These are phyloP conservation scores for Holothuria leucospilota DNA, from an alignment of 53 echinoderm and acorn worm genomes.

Conservation along the genomic window DNA sequence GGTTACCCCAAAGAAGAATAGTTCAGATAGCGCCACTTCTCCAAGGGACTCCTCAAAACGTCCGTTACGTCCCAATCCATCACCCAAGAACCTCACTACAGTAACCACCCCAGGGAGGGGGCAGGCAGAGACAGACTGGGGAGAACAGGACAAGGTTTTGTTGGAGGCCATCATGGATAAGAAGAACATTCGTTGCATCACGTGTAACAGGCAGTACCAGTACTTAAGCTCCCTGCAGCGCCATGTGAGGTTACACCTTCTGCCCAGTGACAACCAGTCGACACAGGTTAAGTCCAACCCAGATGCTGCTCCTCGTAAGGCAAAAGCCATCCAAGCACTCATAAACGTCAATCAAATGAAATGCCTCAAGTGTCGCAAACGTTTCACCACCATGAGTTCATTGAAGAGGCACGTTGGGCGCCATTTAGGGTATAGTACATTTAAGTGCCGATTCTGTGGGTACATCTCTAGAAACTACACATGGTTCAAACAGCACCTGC, in stretches of 20 bases:
- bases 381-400: slow-evolving; percentile 77
- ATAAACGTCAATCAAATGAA: slow-evolving; percentile 89
- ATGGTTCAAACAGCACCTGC: slow-evolving; percentile 95
- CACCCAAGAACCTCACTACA: slow-evolving; percentile 21
- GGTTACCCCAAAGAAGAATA: slow-evolving; percentile 39
- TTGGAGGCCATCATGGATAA: slow-evolving; percentile 83
- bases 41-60: slow-evolving; percentile 20
- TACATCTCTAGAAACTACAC: slow-evolving; percentile 91
- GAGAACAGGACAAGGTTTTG: slow-evolving; percentile 69
- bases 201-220: slow-evolving; percentile 89
- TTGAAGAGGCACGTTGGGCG: slow-evolving; percentile 91
- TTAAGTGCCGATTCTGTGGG: slow-evolving; percentile 86
- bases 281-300: slow-evolving; percentile 58
- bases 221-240: slow-evolving; percentile 85
- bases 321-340: slow-evolving; percentile 73
- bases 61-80: slow-evolving; percentile 16
- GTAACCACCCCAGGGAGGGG: slow-evolving; percentile 26
- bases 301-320: slow-evolving; percentile 67
- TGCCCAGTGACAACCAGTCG: slow-evolving; percentile 53
- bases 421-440: slow-evolving; percentile 92
- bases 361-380: slow-evolving; percentile 90
- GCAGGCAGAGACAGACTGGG: slow-evolving; percentile 58
- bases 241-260: slow-evolving; percentile 79
- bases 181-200: slow-evolving; percentile 77
- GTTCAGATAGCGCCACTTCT: not conserved